Evolutionary conservation across 1,140 invertebrate species (phyloP).

Genomic region (Aphidius ervi): DNA sequence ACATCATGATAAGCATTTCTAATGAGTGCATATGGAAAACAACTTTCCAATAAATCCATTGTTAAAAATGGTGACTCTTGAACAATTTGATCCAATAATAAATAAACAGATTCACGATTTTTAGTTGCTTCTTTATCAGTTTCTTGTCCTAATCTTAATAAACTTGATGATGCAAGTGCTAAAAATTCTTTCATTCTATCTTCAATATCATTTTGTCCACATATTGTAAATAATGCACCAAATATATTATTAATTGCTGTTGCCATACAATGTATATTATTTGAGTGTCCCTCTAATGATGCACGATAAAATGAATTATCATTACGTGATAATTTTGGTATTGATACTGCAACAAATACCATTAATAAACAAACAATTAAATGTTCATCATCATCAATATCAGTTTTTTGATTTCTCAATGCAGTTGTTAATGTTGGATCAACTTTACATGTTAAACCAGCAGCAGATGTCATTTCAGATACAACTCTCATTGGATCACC

Average conservation of each 20-base stretch:
- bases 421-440: slow-evolving; percentile 91
- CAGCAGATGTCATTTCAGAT: slow-evolving; percentile 94
- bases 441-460: slow-evolving; percentile 87
- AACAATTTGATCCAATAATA: slow-evolving; percentile 92
- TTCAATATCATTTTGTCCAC: slow-evolving; percentile 91
- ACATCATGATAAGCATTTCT: slow-evolving; percentile 95
- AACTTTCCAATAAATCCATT: slow-evolving; percentile 96
- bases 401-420: slow-evolving; percentile 81
- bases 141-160: slow-evolving; percentile 90
- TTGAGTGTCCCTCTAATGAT: slow-evolving; percentile 90
- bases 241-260: slow-evolving; percentile 96
- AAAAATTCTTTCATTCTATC: slow-evolving; percentile 98
- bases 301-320: slow-evolving; percentile 87
- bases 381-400: slow-evolving; percentile 89
- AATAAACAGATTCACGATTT: slow-evolving; percentile 94
- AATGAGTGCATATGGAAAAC: slow-evolving; percentile 95
- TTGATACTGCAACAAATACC: slow-evolving; percentile 97
- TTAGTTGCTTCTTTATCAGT: slow-evolving; percentile 89
- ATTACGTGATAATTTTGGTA: slow-evolving; percentile 90
- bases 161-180: slow-evolving; percentile 91
- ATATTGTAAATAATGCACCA: slow-evolving; percentile 92
- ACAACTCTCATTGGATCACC: slow-evolving; percentile 90
- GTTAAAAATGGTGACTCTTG: slow-evolving; percentile 96
- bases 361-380: slow-evolving; percentile 90
- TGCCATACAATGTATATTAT: slow-evolving; percentile 97